phyloP scores from a whole-genome alignment of 2,113 vertebrate species.

The Pithys albifrons region DNA sequence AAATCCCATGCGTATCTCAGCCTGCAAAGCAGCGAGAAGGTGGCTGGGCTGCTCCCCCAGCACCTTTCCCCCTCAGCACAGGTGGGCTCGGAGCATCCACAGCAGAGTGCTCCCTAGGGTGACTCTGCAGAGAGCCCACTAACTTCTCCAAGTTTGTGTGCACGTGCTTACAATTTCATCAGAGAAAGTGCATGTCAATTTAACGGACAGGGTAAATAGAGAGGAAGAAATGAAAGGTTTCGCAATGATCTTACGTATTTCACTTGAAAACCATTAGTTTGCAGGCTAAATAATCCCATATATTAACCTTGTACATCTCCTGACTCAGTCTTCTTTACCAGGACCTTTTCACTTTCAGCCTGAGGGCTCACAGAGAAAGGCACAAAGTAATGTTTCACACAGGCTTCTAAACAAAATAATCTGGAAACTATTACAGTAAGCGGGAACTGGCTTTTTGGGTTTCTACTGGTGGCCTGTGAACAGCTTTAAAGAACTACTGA shows the following conservation, averaged over 20 bases:
- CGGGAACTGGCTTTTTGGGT: background rate
- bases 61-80: background rate
- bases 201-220: background rate
- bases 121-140: background rate
- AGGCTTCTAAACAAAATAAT: background rate
- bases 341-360: background rate
- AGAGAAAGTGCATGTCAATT: background rate
- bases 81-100: background rate
- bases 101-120: background rate
- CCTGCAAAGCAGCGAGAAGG: background rate
- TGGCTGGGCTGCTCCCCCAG: background rate
- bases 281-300: background rate
- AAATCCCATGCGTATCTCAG: background rate
- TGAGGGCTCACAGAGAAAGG: background rate
- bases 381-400: background rate
- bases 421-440: background rate
- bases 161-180: background rate
- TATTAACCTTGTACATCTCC: background rate
- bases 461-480: background rate
- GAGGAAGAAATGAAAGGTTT: background rate
- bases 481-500: background rate
- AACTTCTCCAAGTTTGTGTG: background rate
- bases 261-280: background rate
- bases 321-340: background rate
- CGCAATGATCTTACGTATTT: background rate